phyloP scores from a whole-genome alignment of 2,888 invertebrate genomes.

The Meta bourneti region DNA sequence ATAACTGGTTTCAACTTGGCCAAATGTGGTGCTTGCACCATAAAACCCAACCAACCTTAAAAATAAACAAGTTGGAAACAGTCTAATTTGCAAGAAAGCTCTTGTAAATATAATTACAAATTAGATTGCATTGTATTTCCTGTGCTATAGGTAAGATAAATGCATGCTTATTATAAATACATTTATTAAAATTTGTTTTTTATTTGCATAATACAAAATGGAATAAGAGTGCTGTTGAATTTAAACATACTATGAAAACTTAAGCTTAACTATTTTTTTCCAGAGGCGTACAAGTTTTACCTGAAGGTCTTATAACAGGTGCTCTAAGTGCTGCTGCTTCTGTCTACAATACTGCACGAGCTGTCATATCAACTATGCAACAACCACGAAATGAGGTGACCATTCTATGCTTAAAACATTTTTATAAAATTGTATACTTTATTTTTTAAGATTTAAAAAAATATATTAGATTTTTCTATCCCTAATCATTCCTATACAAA shows the following conservation, averaged over 20 bases:
- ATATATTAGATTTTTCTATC: too few species aligned
- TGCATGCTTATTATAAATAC: too few species aligned
- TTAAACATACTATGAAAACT: background rate
- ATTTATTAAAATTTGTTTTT: too few species aligned
- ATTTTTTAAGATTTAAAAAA: too few species aligned
- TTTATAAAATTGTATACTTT: too few species aligned
- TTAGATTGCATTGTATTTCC: too few species aligned
- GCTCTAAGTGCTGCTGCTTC: constrained; percentile 77
- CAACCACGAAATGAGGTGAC: constrained; percentile 45
- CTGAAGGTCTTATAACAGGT: constrained; percentile 77
- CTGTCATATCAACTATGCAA: constrained; percentile 69
- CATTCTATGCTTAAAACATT: too few species aligned
- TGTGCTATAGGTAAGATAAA: too few species aligned
- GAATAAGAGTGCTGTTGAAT: background rate
- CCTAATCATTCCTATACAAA: too few species aligned
- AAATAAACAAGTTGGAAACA: background rate
- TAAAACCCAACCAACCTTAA: too few species aligned
- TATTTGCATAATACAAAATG: background rate
- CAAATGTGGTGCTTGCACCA: too few species aligned
- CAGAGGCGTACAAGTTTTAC: constrained; percentile 77
- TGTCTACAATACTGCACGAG: constrained; percentile 77
- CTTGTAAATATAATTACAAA: background rate
- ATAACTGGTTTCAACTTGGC: too few species aligned
- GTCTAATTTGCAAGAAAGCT: background rate
- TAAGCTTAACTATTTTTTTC: background rate